Evolutionary conservation across 1,140 invertebrate species (phyloP).

Genomic region (Bombus breviceps): DNA sequence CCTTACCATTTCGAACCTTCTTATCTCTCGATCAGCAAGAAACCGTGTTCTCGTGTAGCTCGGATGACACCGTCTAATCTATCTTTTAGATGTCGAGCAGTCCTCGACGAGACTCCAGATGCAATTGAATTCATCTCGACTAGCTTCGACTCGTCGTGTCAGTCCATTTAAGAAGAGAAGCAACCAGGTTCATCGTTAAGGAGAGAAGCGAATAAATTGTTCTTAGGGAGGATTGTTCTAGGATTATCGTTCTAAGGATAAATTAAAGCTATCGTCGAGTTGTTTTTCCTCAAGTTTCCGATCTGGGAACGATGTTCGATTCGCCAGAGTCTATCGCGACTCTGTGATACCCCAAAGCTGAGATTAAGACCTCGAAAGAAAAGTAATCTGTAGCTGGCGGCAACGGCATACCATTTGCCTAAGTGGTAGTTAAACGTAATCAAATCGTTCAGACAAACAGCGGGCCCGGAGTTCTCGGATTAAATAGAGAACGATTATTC

Average conservation of each 20-base stretch:
- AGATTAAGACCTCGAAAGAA: neutral
- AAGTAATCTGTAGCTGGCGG: constrained; percentile 28
- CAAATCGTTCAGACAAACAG: constrained; percentile 27
- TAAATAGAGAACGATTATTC: constrained; percentile 47
- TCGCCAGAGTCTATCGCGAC: too few relatives aligned
- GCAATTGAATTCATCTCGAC: constrained; percentile 6
- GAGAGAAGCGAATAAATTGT: too few relatives aligned
- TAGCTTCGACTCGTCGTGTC: too few relatives aligned
- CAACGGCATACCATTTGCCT: constrained; percentile 15
- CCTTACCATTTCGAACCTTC: neutral
- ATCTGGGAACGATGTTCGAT: too few relatives aligned
- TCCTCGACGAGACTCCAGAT: neutral
- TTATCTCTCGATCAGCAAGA: constrained; percentile 21
- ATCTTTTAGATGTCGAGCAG: neutral
- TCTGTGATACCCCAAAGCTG: too few relatives aligned
- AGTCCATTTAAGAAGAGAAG: too few relatives aligned
- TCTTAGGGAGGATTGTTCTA: too few relatives aligned
- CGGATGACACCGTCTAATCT: constrained; percentile 10
- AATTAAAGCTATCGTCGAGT: too few relatives aligned
- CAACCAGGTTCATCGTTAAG: too few relatives aligned
- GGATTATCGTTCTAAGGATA: too few relatives aligned
- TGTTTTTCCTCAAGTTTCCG: too few relatives aligned
- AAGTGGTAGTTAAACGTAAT: constrained; percentile 37
- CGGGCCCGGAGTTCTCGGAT: neutral
- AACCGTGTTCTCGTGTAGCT: neutral